Conservation (phyloP, 2,888 invertebrate genomes). For the Stenotaenia linearis region DNA sequence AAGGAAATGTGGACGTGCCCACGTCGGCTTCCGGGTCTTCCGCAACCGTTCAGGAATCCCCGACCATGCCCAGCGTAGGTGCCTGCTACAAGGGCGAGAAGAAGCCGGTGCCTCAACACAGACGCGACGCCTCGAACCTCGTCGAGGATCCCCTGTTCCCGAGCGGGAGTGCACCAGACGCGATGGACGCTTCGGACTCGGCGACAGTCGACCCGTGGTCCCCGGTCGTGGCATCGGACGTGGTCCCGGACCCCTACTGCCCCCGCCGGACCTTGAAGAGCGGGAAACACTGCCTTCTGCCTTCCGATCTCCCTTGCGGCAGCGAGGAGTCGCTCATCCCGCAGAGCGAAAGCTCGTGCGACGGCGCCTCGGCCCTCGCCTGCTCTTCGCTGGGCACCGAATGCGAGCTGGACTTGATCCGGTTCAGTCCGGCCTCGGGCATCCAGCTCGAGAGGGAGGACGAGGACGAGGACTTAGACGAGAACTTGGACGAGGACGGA, state of each 20-base stretch:
- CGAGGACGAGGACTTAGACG: background rate
- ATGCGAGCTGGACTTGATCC: slow-evolving; percentile 8
- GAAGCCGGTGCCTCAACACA: background rate
- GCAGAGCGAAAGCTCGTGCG: background rate
- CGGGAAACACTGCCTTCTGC: background rate
- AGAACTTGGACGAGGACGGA: background rate
- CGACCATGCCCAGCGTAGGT: background rate
- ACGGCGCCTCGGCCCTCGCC: background rate
- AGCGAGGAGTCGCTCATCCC: slow-evolving; percentile 28
- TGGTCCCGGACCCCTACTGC: slow-evolving; percentile 8
- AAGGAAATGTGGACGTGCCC: background rate
- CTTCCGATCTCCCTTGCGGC: background rate
- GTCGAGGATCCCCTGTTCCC: background rate
- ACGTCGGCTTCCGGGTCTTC: background rate
- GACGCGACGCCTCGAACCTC: background rate
- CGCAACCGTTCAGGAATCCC: background rate
- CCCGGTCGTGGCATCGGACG: background rate
- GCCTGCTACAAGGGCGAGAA: background rate
- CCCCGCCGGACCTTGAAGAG: background rate
- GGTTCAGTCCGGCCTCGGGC: slow-evolving; percentile 12
- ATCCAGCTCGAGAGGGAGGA: background rate
- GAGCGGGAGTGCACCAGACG: background rate
- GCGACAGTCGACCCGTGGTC: background rate
- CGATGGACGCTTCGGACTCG: background rate
- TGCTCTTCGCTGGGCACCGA: background rate